phyloP scores from a whole-genome alignment of 2,797 vertebrate genomes.

The Amniataba percoides region DNA sequence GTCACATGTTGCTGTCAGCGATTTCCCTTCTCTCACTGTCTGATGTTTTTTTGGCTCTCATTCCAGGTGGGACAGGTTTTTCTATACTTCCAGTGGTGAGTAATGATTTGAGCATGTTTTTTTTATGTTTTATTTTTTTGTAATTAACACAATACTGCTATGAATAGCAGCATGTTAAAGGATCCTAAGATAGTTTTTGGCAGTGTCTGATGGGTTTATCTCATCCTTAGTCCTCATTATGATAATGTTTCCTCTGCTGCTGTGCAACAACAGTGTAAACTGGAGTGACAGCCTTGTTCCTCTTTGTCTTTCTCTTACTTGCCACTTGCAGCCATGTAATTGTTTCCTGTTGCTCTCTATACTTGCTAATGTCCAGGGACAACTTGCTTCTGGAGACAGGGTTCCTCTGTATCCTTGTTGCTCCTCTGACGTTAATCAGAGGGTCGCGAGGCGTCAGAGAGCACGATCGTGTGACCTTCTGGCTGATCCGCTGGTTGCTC shows the following conservation, averaged over 20 bases:
- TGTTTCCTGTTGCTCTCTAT: background rate
- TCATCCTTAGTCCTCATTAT: background rate
- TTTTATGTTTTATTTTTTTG: slow-evolving; percentile 4
- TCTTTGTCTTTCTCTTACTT: background rate
- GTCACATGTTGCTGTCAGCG: background rate
- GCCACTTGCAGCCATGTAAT: too few relatives aligned
- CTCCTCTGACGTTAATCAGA: slow-evolving; percentile 85
- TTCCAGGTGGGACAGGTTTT: slow-evolving; percentile 95
- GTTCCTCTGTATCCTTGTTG: slow-evolving; percentile 91
- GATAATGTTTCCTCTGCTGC: slow-evolving; percentile 32
- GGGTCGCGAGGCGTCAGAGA: slow-evolving; percentile 64
- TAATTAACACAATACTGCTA: slow-evolving; percentile 24
- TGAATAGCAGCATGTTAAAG: slow-evolving; percentile 7
- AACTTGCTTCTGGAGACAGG: slow-evolving; percentile 92
- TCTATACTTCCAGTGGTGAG: slow-evolving; percentile 98
- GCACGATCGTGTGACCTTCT: slow-evolving; percentile 90
- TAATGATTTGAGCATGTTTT: slow-evolving; percentile 41
- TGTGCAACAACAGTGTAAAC: slow-evolving; percentile 15
- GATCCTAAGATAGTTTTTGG: background rate
- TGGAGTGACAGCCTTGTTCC: background rate
- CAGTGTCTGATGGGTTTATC: background rate
- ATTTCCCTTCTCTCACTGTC: background rate
- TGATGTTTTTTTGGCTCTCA: background rate
- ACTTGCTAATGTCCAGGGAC: slow-evolving; percentile 85
- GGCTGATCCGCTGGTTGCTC: slow-evolving; percentile 94